A percentile compares a stretch with the other conserved stretches of the same genome.
Evolutionary conservation across 53 echinoderm and acorn worm species (phyloP).

Genomic region (Actinopyga echinites): DNA sequence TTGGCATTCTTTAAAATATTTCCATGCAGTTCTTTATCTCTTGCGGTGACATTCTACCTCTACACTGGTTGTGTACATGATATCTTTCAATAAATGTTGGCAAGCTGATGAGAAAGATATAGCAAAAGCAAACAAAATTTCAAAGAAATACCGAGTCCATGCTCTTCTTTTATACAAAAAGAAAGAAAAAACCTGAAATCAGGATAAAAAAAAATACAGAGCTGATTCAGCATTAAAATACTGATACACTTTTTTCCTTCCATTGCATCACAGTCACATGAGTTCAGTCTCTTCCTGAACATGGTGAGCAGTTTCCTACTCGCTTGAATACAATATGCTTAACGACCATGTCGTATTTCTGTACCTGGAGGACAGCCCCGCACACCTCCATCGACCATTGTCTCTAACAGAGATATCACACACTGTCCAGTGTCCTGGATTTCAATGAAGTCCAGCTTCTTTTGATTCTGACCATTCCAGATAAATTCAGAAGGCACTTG

Average conservation of each 20-base stretch:
- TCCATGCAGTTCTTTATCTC: too few relatives aligned
- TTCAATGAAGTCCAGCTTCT: slow-evolving; percentile 24
- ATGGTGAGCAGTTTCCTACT: not conserved
- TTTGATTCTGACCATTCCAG: not conserved
- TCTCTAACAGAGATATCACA: not conserved
- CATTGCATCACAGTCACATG: slow-evolving; percentile 13
- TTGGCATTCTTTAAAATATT: too few relatives aligned
- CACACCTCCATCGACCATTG: too few relatives aligned
- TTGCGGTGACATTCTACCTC: too few relatives aligned
- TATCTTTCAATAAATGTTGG: not conserved
- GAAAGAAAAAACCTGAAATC: not conserved
- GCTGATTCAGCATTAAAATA: not conserved
- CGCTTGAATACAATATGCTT: slow-evolving; percentile 9
- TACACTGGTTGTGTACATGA: not conserved
- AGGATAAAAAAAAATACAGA: not conserved
- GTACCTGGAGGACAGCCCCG: too few relatives aligned
- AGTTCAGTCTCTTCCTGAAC: slow-evolving; percentile 10
- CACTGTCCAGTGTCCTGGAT: not conserved
- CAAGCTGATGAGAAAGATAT: slow-evolving; percentile 34
- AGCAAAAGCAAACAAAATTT: not conserved
- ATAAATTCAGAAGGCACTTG: slow-evolving; percentile 20
- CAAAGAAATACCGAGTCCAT: not conserved
- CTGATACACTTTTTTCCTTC: not conserved
- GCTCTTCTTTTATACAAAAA: not conserved
- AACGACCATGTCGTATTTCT: too few relatives aligned